A percentile compares a stretch with the other conserved stretches of the same genome.
Conservation (phyloP, 2,888 invertebrate species). For the Plagiodera versicolora region DNA sequence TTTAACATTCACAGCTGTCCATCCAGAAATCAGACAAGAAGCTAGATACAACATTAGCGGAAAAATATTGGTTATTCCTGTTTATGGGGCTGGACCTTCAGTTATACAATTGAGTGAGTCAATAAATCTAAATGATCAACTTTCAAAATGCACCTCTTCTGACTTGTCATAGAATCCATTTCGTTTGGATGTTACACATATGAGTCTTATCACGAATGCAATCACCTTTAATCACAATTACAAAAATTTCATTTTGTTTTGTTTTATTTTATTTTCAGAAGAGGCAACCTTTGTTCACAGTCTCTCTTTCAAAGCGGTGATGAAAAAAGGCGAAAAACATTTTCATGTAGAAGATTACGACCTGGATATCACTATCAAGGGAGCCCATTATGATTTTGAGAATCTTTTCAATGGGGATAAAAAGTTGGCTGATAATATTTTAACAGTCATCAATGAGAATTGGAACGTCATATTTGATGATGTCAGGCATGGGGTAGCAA, state of each 20-base stretch:
- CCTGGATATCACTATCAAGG: not conserved
- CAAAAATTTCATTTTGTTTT: too few relatives aligned
- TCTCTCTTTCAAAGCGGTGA: constrained; percentile 24
- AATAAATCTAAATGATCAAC: too few relatives aligned
- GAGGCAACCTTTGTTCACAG: constrained; percentile 11
- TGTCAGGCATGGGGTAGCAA: constrained; percentile 30
- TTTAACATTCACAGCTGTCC: constrained; percentile 19
- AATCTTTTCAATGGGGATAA: constrained; percentile 39
- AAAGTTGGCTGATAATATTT: constrained; percentile 32
- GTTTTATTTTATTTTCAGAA: constrained; percentile 14
- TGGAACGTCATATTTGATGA: constrained; percentile 35
- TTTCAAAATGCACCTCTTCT: too few relatives aligned
- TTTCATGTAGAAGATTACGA: constrained; percentile 21
- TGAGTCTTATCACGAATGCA: too few relatives aligned
- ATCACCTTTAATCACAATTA: too few relatives aligned
- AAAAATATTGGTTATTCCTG: constrained; percentile 31
- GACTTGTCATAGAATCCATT: too few relatives aligned
- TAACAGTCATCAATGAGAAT: constrained; percentile 36
- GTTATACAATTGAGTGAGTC: constrained; percentile 19
- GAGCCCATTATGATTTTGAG: constrained; percentile 27
- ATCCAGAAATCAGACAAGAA: constrained; percentile 22
- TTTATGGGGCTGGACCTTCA: constrained; percentile 29
- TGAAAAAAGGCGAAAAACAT: constrained; percentile 15
- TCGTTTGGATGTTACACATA: too few relatives aligned
- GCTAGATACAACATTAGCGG: constrained; percentile 29